Evolutionary conservation across 2,113 vertebrate genomes (phyloP).

Genomic region (Erinaceus europaeus): DNA sequence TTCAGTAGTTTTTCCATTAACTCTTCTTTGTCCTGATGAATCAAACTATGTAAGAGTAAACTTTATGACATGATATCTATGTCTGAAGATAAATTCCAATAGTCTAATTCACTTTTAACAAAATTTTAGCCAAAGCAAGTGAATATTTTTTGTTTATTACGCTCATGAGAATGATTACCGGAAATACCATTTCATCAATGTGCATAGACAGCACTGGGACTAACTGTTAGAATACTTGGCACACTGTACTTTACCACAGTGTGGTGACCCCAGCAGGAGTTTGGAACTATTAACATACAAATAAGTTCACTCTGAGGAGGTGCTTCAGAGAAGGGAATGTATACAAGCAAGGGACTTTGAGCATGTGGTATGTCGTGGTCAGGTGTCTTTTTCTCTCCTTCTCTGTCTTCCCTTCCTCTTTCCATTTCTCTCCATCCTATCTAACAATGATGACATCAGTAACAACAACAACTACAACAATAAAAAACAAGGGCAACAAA

Average conservation of each 20-base stretch:
- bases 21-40: conserved; percentile 70
- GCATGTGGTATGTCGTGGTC: no score
- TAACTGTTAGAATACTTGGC: not conserved
- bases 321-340: no score
- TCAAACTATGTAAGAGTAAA: conserved; percentile 11
- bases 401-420: not conserved
- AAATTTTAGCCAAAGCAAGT: not conserved
- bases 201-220: not conserved
- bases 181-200: not conserved
- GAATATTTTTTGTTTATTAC: not conserved
- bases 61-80: not conserved
- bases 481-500: no score
- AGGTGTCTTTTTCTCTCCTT: not conserved
- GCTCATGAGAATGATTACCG: not conserved
- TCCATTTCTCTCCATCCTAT: not conserved
- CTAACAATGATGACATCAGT: no score
- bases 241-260: not conserved
- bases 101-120: not conserved
- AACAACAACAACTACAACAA: no score
- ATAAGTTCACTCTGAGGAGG: no score
- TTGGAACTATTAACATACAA: no score
- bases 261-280: no score
- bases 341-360: no score
- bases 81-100: not conserved
- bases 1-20: conserved; percentile 70